Base-by-base conservation (phyloP, 2,888 invertebrate species). In the Dastarcus helophoroides region DNA sequence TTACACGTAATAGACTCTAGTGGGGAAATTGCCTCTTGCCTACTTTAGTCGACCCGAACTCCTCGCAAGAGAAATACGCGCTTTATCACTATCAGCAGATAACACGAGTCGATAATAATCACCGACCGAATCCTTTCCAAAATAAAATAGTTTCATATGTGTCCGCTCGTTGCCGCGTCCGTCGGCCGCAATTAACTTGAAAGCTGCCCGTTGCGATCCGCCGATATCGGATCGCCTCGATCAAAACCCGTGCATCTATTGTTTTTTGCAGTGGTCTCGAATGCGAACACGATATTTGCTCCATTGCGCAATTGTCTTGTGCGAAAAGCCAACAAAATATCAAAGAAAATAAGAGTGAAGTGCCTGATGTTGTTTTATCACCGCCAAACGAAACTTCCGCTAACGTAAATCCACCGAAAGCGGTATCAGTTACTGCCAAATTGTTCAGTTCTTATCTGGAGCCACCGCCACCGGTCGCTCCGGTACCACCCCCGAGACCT, bases 231-330 rank as follows among this genome's bases (percentile, higher is more conserved):
- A 19, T 7, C 6, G 19, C n/a, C 7, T 8, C n/a, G n/a, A n/a
- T n/a, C n/a, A n/a, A 23, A 7, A 23, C 7, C 7, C 7, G 24
- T 5, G 19, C 19, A 17, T 14, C 14, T 7, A 7, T 29, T 6
- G 21, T 35, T 45, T 43, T 51, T 57, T 62, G 45, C 71, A 82
- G 83, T 70, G 80, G 76, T 60, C 71, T 83, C 64, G 82, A 83
- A 71, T 73, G 73, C 68, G 70, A 73, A 65, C 71, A 79, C 71
- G 79, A 81, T 63, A 73, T 83, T 54, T 78, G 79, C 58, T 79
- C 81, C 51, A 67, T 71, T 58, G 72, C 73, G 58, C 71, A 72
- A 55, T 56, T 68, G 50, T 59, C 51, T 33, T 48, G 52, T 33
- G 43, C 50, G 33, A 41, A 47, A 47, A 43, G 32, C 43, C n/a